Conservation (phyloP, 1,140 invertebrate species). For the Drosophila grimshawi region DNA sequence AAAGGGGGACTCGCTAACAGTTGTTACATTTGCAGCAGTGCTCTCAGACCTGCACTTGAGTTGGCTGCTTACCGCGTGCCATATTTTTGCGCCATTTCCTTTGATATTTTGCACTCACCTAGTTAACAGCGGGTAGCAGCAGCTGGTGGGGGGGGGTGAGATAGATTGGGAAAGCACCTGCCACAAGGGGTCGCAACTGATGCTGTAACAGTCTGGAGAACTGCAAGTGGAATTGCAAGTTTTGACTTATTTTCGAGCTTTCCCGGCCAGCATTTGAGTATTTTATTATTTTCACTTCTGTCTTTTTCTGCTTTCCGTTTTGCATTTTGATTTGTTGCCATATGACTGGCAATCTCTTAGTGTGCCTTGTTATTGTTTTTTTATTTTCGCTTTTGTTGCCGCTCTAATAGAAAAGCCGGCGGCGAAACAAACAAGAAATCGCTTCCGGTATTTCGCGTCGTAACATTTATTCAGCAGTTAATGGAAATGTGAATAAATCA, state of each 20-base stretch:
- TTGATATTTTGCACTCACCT: constrained; percentile 77
- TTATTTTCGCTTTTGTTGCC: constrained; percentile 20
- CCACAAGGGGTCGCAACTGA: constrained; percentile 32
- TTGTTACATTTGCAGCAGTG: constrained; percentile 30
- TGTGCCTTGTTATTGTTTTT: constrained; percentile 15
- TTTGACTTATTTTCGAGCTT: constrained; percentile 72
- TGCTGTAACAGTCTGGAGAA: constrained; percentile 17
- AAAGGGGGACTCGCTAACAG: constrained; percentile 9
- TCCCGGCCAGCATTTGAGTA: constrained; percentile 58
- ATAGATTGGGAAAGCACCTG: not conserved
- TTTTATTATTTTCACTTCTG: constrained; percentile 2
- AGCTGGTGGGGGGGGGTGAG: not conserved
- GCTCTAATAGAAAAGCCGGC: constrained; percentile 24
- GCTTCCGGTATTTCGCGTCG: constrained; percentile 76
- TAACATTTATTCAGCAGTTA: constrained; percentile 80
- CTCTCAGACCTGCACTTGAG: constrained; percentile 57
- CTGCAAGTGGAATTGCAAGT: constrained; percentile 44
- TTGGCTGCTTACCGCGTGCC: constrained; percentile 75
- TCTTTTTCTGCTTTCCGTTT: constrained; percentile 67
- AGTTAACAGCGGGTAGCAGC: constrained; percentile 46
- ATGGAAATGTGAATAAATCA: constrained; percentile 83
- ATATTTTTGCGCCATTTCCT: constrained; percentile 83
- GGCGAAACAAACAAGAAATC: constrained; percentile 70
- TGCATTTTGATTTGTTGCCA: constrained; percentile 78
- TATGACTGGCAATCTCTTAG: constrained; percentile 68